phyloP scores from a whole-genome alignment of 2,113 vertebrate genomes.

The Zonotrichia leucophrys region DNA sequence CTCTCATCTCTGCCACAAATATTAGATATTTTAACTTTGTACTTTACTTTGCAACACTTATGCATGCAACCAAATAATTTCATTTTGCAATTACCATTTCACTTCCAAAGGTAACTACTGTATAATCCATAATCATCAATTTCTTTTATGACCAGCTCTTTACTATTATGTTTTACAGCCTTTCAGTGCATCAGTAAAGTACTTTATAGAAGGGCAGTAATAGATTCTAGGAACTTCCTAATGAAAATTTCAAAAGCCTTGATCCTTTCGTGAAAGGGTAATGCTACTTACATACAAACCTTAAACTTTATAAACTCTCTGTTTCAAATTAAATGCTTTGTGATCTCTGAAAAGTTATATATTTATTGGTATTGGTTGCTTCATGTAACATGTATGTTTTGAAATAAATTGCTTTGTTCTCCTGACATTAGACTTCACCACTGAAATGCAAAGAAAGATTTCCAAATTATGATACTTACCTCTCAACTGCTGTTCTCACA shows the following conservation, averaged over 20 bases:
- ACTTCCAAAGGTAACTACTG: slow-evolving; percentile 5
- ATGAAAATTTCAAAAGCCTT: not conserved
- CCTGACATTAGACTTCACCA: not conserved
- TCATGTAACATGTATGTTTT: not conserved
- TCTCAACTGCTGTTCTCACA: not conserved
- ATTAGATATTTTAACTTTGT: not conserved
- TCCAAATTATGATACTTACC: not conserved
- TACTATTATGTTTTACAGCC: slow-evolving; percentile 2
- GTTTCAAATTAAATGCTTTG: not conserved
- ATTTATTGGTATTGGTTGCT: not conserved
- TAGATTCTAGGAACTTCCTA: not conserved
- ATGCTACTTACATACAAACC: not conserved
- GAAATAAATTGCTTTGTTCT: not conserved
- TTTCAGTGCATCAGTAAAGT: not conserved
- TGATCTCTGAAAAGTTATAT: not conserved
- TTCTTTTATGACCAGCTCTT: slow-evolving; percentile 32
- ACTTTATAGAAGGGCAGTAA: not conserved
- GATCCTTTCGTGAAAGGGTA: not conserved
- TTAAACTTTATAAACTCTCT: not conserved
- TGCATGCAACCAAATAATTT: not conserved
- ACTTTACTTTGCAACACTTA: not conserved
- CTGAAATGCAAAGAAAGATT: not conserved
- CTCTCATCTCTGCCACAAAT: not conserved
- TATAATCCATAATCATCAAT: slow-evolving; percentile 34
- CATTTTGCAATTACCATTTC: not conserved